phyloP scores from a whole-genome alignment of 1,140 invertebrate genomes.

The Palaemon carinicauda region DNA sequence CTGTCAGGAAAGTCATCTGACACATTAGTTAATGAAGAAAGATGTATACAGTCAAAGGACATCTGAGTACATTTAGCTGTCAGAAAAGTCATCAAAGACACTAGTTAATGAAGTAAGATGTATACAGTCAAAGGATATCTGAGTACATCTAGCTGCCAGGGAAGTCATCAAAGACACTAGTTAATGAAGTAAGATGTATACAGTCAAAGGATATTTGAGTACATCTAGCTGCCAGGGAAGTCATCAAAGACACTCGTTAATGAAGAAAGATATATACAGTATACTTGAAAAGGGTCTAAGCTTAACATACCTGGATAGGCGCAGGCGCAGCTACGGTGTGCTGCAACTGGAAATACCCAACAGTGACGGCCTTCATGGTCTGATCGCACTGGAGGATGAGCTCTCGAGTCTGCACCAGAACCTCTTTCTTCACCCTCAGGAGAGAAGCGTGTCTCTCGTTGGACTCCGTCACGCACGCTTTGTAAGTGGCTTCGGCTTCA shows the following conservation, averaged over 20 bases:
- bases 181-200: no score
- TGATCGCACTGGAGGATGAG: slow-evolving; percentile 69
- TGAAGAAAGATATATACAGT: no score
- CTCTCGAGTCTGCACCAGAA: slow-evolving; percentile 67
- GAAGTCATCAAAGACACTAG: not conserved
- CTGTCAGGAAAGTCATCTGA: no score
- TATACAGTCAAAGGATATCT: no score
- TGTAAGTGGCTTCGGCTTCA: slow-evolving; percentile 70
- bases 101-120: not conserved
- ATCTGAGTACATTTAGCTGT: no score
- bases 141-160: no score
- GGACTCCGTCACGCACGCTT: slow-evolving; percentile 68
- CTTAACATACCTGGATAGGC: slow-evolving; percentile 69
- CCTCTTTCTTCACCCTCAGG: slow-evolving; percentile 66
- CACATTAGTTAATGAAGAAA: no score
- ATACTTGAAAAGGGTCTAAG: no score
- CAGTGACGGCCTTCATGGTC: slow-evolving; percentile 69
- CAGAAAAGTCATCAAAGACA: not conserved
- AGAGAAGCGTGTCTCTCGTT: slow-evolving; percentile 67
- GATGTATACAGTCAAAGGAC: no score
- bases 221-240: no score
- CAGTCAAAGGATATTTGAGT: no score
- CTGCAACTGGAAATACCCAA: slow-evolving; percentile 70
- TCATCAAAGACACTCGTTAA: no score
- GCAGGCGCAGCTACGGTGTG: slow-evolving; percentile 67